A percentile compares a stretch with the other conserved stretches of the same genome.
These are phyloP conservation scores for Folsomia candida DNA, from an alignment of 2,888 invertebrate genomes.

Conservation along the genomic window DNA sequence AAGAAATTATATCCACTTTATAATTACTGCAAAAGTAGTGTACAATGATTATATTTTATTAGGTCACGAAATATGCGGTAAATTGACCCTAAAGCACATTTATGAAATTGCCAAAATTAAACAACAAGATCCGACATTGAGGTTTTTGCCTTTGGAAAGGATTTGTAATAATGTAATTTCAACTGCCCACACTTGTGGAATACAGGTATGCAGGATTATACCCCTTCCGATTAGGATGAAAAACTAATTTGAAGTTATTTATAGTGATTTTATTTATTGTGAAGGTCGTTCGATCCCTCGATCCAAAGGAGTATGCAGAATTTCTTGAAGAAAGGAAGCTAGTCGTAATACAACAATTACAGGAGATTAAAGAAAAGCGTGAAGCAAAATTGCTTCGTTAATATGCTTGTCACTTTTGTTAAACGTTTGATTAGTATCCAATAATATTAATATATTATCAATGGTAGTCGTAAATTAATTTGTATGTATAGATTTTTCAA, in stretches of 20 bases:
- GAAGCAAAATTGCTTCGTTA: conserved; percentile 89
- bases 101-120: conserved; percentile 99
- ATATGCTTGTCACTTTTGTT: too few relatives aligned
- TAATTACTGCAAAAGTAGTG: too few relatives aligned
- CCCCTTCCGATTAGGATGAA: background rate
- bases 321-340: conserved; percentile 74
- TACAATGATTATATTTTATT: conserved; percentile 43
- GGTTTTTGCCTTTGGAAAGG: conserved; percentile 64
- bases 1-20: background rate
- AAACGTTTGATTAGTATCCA: too few relatives aligned
- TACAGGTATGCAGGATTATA: too few relatives aligned
- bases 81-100: conserved; percentile 87
- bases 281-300: conserved; percentile 68
- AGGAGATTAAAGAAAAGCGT: conserved; percentile 74
- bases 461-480: too few relatives aligned
- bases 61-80: conserved; percentile 79
- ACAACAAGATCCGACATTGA: conserved; percentile 74
- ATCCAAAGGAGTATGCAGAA: conserved; percentile 73
- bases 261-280: conserved; percentile 9
- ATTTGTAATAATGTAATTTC: conserved; percentile 78
- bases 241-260: too few relatives aligned
- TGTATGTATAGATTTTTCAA: too few relatives aligned
- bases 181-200: conserved; percentile 76
- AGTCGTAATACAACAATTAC: conserved; percentile 70
- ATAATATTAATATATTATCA: too few relatives aligned